Conservation (phyloP, 2,888 invertebrate genomes). For the Opisthograptis luteolata region DNA sequence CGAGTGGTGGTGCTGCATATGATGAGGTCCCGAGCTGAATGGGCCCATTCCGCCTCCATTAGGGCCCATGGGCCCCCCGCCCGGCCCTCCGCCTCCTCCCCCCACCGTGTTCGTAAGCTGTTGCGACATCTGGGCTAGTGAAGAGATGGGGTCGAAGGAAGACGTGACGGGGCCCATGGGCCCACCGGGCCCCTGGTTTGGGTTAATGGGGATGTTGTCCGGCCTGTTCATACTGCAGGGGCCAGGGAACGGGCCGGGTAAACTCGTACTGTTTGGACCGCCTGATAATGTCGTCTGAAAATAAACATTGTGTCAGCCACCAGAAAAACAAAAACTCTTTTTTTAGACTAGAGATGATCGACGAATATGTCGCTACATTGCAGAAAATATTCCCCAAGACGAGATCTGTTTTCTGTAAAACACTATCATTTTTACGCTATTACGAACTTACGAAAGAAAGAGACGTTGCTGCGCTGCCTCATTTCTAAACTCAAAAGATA, state of each 20-base stretch:
- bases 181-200: constrained; percentile 81
- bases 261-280: constrained; percentile 75
- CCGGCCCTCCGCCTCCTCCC: constrained; percentile 70
- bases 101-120: constrained; percentile 91
- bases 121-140: constrained; percentile 97
- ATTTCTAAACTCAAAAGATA: no score
- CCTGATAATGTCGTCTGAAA: constrained; percentile 76
- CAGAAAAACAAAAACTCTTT: no score
- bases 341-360: no score
- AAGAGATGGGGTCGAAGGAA: constrained; percentile 96
- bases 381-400: no score
- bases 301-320: neutral
- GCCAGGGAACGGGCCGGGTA: constrained; percentile 81
- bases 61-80: constrained; percentile 70
- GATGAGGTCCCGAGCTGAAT: constrained; percentile 71
- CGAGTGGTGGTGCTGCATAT: constrained; percentile 77
- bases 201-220: constrained; percentile 78
- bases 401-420: no score
- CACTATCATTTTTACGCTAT: no score
- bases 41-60: constrained; percentile 67
- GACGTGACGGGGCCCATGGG: constrained; percentile 81
- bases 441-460: no score
- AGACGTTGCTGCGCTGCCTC: no score
- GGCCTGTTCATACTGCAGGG: constrained; percentile 78
- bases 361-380: no score